Percentiles rank a stretch among this genome's conserved stretches.
phyloP scores from a whole-genome alignment of 2,797 vertebrate genomes.

The Gadopsis marmoratus region DNA sequence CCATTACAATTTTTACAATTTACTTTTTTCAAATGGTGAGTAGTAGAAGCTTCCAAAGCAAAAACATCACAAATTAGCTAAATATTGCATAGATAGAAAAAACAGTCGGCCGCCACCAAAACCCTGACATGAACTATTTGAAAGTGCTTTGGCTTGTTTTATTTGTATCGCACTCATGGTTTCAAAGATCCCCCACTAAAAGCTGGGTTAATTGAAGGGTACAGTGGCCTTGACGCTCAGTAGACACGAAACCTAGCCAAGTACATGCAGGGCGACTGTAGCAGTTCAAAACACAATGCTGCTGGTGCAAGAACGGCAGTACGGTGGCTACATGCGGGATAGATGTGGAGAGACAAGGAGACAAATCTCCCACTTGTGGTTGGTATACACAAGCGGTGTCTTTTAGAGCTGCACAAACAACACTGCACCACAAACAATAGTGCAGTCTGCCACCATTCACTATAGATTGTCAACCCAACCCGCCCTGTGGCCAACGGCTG shows the following conservation, averaged over 20 bases:
- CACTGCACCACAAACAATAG: slow-evolving; percentile 78
- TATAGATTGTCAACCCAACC: slow-evolving; percentile 67
- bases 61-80: slow-evolving; percentile 15
- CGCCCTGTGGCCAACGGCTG: slow-evolving; percentile 64
- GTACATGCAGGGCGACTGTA: slow-evolving; percentile 70
- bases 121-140: slow-evolving; percentile 67
- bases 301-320: slow-evolving; percentile 68
- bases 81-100: not conserved
- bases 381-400: slow-evolving; percentile 74
- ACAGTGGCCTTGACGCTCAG: slow-evolving; percentile 71
- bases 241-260: slow-evolving; percentile 81
- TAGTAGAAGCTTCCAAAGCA: not conserved
- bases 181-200: slow-evolving; percentile 81
- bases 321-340: slow-evolving; percentile 58
- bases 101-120: slow-evolving; percentile 33
- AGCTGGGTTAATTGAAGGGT: slow-evolving; percentile 83
- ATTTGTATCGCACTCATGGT: slow-evolving; percentile 81
- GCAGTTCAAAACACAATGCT: slow-evolving; percentile 81
- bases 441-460: slow-evolving; percentile 72
- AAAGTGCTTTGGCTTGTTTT: slow-evolving; percentile 79
- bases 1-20: not conserved
- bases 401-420: slow-evolving; percentile 78
- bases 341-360: slow-evolving; percentile 77
- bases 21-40: not conserved
- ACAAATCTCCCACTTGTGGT: slow-evolving; percentile 82